These are phyloP conservation scores for Brotogeris chrysoptera DNA, from an alignment of 2,797 vertebrate genomes.

Conservation along the genomic window DNA sequence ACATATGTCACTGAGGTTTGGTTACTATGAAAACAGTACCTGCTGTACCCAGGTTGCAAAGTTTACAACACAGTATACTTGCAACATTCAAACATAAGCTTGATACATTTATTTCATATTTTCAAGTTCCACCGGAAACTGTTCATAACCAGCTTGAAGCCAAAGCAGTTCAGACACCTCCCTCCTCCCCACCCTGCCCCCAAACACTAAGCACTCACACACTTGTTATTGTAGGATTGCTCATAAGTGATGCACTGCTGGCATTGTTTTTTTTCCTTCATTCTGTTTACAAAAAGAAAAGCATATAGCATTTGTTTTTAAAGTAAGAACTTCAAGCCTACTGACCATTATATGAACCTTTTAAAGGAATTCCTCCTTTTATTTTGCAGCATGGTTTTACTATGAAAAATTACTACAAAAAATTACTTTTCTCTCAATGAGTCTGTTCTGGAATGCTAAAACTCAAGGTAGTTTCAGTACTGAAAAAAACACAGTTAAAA, in stretches of 20 bases:
- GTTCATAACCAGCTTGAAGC: not conserved
- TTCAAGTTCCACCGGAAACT: not conserved
- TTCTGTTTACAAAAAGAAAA: constrained; percentile 62
- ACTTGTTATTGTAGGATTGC: constrained; percentile 45
- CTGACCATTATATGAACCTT: constrained; percentile 6
- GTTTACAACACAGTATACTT: not conserved
- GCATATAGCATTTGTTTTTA: constrained; percentile 40
- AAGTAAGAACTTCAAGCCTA: constrained; percentile 21
- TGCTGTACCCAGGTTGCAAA: not conserved
- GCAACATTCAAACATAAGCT: not conserved
- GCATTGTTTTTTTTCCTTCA: constrained; percentile 54
- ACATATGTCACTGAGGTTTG: constrained; percentile 57
- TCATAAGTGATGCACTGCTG: constrained; percentile 38
- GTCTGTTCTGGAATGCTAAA: not conserved
- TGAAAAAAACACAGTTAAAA: not conserved
- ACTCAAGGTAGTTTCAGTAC: not conserved
- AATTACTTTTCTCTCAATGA: not conserved
- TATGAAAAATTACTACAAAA: not conserved
- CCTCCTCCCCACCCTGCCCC: constrained; percentile 15
- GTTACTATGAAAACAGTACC: constrained; percentile 30
- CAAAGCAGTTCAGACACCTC: not conserved
- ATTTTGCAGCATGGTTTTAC: not conserved
- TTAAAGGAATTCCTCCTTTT: not conserved
- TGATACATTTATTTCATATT: not conserved
- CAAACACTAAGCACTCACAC: constrained; percentile 53